These are phyloP conservation scores for Atethmia centrago DNA, from an alignment of 2,888 invertebrate species.

Conservation along the genomic window DNA sequence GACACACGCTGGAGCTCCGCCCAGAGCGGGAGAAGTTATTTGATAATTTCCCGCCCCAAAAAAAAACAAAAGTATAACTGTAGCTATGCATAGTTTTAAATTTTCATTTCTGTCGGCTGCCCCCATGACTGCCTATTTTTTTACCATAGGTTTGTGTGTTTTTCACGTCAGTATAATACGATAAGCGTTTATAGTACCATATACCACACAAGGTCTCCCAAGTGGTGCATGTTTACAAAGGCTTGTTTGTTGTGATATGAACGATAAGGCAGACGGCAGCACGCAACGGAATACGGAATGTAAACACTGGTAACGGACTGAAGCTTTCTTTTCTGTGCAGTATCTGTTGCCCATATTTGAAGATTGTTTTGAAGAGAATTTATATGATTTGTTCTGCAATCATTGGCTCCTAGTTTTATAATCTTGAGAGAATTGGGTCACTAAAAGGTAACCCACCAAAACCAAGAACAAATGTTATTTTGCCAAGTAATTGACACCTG, in stretches of 20 bases:
- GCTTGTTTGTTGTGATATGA: slow-evolving; percentile 41
- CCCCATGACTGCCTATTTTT: too few species aligned
- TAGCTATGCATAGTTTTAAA: too few species aligned
- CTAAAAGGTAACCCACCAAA: too few species aligned
- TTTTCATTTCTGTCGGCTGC: too few species aligned
- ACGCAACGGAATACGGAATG: slow-evolving; percentile 9
- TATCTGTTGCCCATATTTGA: background rate
- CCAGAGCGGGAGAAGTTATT: too few species aligned
- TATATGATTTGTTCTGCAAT: background rate
- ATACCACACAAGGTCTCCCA: slow-evolving; percentile 35
- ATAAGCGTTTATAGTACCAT: slow-evolving; percentile 25
- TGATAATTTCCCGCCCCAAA: too few species aligned
- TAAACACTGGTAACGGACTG: background rate
- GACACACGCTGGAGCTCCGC: too few species aligned
- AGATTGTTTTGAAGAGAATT: background rate
- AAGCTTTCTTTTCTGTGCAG: background rate
- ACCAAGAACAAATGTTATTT: too few species aligned
- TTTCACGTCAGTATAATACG: slow-evolving; percentile 16
- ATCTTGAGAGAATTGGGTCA: too few species aligned
- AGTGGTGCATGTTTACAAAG: slow-evolving; percentile 39
- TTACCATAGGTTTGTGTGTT: background rate
- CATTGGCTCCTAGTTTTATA: too few species aligned
- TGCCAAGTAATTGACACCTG: too few species aligned
- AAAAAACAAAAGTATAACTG: too few species aligned
- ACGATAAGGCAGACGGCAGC: slow-evolving; percentile 12